phyloP scores from a whole-genome alignment of 2,797 vertebrate species.

The Atherinosoma microstoma region DNA sequence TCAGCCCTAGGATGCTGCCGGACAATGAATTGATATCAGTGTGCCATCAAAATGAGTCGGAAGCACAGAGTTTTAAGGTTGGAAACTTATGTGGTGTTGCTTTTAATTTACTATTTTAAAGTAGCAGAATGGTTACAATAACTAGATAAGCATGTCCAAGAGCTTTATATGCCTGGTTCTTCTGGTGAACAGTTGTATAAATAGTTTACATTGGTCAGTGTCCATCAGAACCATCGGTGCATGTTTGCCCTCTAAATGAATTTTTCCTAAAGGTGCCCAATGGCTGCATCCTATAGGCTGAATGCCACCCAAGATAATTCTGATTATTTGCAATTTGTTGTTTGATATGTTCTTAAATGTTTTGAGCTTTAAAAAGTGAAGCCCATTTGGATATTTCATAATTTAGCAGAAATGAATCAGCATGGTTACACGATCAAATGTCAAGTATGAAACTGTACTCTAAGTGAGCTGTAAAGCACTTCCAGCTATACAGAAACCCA shows the following conservation, averaged over 20 bases:
- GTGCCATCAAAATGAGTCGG: too few species aligned
- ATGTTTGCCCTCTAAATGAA: too few species aligned
- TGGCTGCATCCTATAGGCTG: too few species aligned
- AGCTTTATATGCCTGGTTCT: neutral
- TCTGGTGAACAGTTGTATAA: neutral
- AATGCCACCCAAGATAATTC: neutral
- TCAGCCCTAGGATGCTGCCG: too few species aligned
- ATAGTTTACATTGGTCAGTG: neutral
- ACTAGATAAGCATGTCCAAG: neutral
- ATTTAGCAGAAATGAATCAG: neutral
- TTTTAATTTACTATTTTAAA: neutral
- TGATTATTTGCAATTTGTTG: neutral
- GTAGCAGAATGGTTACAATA: neutral
- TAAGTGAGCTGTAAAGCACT: neutral
- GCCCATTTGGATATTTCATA: neutral
- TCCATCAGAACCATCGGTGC: too few species aligned
- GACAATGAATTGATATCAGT: too few species aligned
- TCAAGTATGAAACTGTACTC: neutral
- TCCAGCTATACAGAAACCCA: conserved; percentile 6
- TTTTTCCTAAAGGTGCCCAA: too few species aligned
- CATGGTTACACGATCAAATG: neutral
- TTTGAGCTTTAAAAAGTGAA: neutral
- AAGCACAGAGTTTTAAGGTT: too few species aligned
- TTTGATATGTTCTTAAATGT: too few species aligned
- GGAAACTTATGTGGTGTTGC: neutral